phyloP scores from a whole-genome alignment of 2,113 vertebrate species.

The Centrocercus urophasianus region DNA sequence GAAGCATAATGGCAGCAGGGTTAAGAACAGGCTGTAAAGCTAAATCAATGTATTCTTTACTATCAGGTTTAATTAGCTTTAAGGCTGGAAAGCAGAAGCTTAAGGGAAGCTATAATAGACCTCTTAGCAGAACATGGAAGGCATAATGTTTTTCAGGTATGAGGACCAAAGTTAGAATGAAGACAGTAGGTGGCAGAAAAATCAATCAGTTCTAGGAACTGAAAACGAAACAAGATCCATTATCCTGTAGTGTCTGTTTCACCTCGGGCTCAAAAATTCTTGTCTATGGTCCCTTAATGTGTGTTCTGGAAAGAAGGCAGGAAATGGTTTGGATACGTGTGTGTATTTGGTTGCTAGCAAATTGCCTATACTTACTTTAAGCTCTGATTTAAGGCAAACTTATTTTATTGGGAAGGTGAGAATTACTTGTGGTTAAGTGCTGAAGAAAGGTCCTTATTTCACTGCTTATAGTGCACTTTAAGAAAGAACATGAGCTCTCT shows the following conservation, averaged over 20 bases:
- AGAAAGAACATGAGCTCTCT: background rate
- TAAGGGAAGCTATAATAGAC: background rate
- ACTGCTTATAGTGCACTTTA: background rate
- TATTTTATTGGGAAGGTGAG: background rate
- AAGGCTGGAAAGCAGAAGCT: background rate
- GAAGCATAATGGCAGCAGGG: background rate
- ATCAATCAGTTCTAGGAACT: background rate
- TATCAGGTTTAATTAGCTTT: background rate
- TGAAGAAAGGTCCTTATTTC: background rate
- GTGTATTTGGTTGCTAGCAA: background rate
- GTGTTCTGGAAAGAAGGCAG: background rate
- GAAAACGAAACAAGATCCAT: background rate
- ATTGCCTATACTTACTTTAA: background rate
- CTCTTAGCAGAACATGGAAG: background rate
- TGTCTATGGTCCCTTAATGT: background rate
- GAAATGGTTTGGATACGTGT: background rate
- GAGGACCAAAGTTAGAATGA: background rate
- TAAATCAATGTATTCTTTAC: background rate
- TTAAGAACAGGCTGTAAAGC: background rate
- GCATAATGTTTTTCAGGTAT: background rate
- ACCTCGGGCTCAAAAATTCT: constrained; percentile 3
- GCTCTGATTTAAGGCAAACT: background rate
- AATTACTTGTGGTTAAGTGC: background rate
- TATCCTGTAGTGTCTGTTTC: background rate
- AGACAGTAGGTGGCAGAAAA: constrained; percentile 1